These are phyloP conservation scores for Acrobeloides nanus DNA, from an alignment of 2,888 invertebrate genomes.

Conservation along the genomic window DNA sequence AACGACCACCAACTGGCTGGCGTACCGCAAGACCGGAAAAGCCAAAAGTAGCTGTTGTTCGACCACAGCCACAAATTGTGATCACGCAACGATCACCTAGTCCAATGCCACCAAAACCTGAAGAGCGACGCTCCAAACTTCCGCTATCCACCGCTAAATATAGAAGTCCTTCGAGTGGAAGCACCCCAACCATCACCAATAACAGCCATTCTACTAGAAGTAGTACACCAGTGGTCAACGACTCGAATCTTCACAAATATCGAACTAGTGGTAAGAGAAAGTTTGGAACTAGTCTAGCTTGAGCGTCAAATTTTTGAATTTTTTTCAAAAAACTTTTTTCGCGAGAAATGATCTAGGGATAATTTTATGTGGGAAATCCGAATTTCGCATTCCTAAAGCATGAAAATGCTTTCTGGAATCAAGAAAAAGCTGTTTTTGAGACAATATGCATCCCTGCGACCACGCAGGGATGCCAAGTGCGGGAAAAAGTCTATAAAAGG, in stretches of 20 bases:
- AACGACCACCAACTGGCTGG: no score
- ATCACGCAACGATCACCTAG: constrained; percentile 26
- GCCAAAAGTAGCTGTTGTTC: constrained; percentile 39
- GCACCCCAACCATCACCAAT: constrained; percentile 4
- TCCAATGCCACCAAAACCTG: constrained; percentile 23
- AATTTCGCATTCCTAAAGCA: no score
- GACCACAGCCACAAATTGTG: constrained; percentile 48
- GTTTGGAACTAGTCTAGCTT: not conserved
- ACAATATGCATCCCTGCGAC: no score
- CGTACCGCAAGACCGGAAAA: constrained; percentile 16
- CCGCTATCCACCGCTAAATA: constrained; percentile 24
- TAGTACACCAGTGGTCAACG: not conserved
- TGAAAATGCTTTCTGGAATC: no score
- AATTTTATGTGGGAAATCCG: no score
- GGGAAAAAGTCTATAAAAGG: constrained; percentile 3
- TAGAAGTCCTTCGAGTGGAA: not conserved
- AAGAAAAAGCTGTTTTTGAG: no score
- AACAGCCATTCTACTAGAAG: constrained; percentile 1
- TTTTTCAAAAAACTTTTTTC: no score
- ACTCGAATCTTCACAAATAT: constrained; percentile 7
- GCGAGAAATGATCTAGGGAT: no score
- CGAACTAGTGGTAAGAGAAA: not conserved
- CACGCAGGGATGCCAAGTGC: no score
- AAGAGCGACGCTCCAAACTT: constrained; percentile 18
- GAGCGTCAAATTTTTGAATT: not conserved